Evolutionary conservation across 2,113 vertebrate species (phyloP).

Genomic region (Cyanistes caeruleus): DNA sequence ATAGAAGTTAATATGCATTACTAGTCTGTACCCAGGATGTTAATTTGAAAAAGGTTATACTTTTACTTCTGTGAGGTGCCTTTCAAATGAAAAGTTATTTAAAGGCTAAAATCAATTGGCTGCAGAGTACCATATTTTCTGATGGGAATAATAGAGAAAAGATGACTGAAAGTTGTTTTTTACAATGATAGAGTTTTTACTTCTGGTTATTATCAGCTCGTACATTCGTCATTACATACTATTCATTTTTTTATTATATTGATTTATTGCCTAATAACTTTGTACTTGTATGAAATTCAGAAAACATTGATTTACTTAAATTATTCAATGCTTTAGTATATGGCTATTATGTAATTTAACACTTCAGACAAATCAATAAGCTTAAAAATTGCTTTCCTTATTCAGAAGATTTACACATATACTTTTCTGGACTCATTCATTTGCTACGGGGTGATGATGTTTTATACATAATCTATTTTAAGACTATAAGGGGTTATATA

Average conservation of each 20-base stretch:
- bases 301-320: slow-evolving; percentile 82
- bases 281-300: slow-evolving; percentile 74
- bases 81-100: slow-evolving; percentile 71
- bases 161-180: slow-evolving; percentile 69
- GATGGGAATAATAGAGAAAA: slow-evolving; percentile 65
- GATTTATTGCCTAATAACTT: slow-evolving; percentile 75
- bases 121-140: slow-evolving; percentile 61
- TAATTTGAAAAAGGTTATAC: slow-evolving; percentile 24
- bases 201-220: slow-evolving; percentile 66
- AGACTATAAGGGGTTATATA: not conserved
- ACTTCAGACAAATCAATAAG: slow-evolving; percentile 78
- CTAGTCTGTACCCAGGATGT: slow-evolving; percentile 25
- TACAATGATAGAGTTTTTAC: slow-evolving; percentile 63
- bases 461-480: slow-evolving; percentile 65
- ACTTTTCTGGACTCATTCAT: slow-evolving; percentile 61
- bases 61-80: slow-evolving; percentile 33
- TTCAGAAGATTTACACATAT: slow-evolving; percentile 56
- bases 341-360: slow-evolving; percentile 76
- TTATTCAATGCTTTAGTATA: slow-evolving; percentile 79
- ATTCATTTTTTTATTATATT: slow-evolving; percentile 71
- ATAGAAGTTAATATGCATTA: slow-evolving; percentile 44
- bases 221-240: slow-evolving; percentile 73
- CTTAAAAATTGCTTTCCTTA: slow-evolving; percentile 65
- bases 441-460: slow-evolving; percentile 16
- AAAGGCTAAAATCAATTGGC: slow-evolving; percentile 68